These are phyloP conservation scores for Punctoribates punctum DNA, from an alignment of 2,888 invertebrate species.

Conservation along the genomic window DNA sequence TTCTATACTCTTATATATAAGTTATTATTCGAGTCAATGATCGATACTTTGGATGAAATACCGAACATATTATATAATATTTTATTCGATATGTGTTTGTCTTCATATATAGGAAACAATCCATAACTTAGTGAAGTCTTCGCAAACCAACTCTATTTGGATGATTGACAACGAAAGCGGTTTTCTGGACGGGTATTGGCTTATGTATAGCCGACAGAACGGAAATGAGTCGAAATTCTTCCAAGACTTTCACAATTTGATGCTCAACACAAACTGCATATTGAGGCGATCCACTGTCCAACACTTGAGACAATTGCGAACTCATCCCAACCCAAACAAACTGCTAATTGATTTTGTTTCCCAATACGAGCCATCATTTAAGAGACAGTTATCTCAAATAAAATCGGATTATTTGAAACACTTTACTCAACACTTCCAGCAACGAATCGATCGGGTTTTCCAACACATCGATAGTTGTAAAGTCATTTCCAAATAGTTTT, in stretches of 20 bases:
- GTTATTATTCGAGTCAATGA: neutral
- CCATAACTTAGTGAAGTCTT: conserved; percentile 53
- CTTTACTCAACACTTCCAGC: conserved; percentile 26
- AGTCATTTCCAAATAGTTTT: conserved; percentile 4
- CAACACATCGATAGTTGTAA: conserved; percentile 14
- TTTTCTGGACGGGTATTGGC: conserved; percentile 53
- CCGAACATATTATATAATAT: neutral
- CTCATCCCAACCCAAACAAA: conserved; percentile 26
- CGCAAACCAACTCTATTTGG: conserved; percentile 52
- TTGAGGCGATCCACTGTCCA: conserved; percentile 51
- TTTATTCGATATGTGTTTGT: neutral
- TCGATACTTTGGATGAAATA: too few species aligned
- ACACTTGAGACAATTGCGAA: conserved; percentile 37
- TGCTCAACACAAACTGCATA: conserved; percentile 53
- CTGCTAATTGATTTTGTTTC: conserved; percentile 23
- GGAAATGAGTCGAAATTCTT: conserved; percentile 49
- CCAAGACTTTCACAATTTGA: conserved; percentile 51
- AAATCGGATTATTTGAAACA: conserved; percentile 26
- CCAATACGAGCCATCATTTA: conserved; percentile 28
- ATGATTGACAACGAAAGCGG: conserved; percentile 56
- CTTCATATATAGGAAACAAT: conserved; percentile 50
- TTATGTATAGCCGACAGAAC: conserved; percentile 50
- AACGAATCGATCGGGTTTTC: conserved; percentile 21
- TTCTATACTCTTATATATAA: conserved; percentile 1
- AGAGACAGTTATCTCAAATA: conserved; percentile 18